These are phyloP conservation scores for Camelus dromedarius DNA, from an alignment of 2,113 vertebrate genomes.

Conservation along the genomic window DNA sequence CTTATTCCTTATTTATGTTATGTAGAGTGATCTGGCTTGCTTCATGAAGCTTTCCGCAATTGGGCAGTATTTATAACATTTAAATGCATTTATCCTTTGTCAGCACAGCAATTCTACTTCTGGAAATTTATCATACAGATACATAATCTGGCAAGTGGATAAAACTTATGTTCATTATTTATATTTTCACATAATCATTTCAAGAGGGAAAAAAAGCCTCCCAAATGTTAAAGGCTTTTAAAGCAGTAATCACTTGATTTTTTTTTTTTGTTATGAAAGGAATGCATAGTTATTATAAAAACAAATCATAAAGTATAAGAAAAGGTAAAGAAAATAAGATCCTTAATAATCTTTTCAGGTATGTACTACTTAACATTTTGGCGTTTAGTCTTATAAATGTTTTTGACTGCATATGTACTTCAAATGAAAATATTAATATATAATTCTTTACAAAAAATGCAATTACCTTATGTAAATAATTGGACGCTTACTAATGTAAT, in stretches of 20 bases:
- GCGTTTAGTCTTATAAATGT: background rate
- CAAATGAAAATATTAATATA: conserved; percentile 9
- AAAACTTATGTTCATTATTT: background rate
- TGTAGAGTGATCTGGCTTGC: background rate
- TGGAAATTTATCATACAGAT: background rate
- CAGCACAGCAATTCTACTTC: background rate
- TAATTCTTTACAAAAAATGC: background rate
- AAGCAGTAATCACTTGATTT: background rate
- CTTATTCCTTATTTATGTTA: background rate
- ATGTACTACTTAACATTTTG: background rate
- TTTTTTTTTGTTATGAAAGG: background rate
- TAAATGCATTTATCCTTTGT: background rate
- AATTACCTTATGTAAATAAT: background rate
- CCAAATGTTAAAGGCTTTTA: background rate
- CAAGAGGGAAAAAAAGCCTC: background rate
- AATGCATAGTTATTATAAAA: background rate
- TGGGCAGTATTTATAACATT: background rate
- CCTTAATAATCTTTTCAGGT: background rate
- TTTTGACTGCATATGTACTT: conserved; percentile 8
- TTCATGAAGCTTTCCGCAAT: background rate
- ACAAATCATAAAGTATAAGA: conserved; percentile 12
- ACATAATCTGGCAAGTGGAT: background rate
- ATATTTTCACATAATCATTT: conserved; percentile 42
- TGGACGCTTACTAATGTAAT: background rate
- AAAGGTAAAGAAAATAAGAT: background rate